phyloP scores from a whole-genome alignment of 2,113 vertebrate genomes.

The Trogon surrucura region DNA sequence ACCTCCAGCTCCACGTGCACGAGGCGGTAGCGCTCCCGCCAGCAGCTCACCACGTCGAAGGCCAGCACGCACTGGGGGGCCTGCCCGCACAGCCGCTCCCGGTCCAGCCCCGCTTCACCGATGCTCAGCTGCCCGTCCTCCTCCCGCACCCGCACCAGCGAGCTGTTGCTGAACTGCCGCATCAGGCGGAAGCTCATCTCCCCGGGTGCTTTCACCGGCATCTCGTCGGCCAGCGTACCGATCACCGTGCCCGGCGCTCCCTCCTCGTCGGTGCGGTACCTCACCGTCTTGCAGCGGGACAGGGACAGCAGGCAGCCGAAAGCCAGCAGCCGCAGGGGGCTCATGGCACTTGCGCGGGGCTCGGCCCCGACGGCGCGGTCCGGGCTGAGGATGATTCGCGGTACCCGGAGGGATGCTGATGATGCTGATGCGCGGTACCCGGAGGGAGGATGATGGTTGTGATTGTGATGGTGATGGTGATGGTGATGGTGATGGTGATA shows the following conservation, averaged over 20 bases:
- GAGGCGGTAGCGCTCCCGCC: slow-evolving; percentile 89
- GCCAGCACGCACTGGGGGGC: slow-evolving; percentile 87
- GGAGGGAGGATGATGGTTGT: too few relatives aligned
- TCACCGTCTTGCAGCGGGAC: slow-evolving; percentile 84
- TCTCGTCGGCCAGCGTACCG: slow-evolving; percentile 91
- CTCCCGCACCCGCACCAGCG: slow-evolving; percentile 89
- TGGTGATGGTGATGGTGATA: too few relatives aligned
- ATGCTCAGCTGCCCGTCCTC: slow-evolving; percentile 90
- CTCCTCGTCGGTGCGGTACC: slow-evolving; percentile 91
- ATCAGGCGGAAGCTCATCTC: slow-evolving; percentile 92
- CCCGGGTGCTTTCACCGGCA: slow-evolving; percentile 85
- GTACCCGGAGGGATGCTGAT: too few relatives aligned
- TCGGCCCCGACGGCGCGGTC: neutral
- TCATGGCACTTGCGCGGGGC: slow-evolving; percentile 53
- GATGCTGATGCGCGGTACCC: too few relatives aligned
- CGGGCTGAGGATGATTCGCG: neutral
- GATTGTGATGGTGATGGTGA: too few relatives aligned
- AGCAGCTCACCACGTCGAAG: slow-evolving; percentile 94
- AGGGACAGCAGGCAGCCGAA: slow-evolving; percentile 72
- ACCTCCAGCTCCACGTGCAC: slow-evolving; percentile 96
- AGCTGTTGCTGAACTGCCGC: slow-evolving; percentile 91
- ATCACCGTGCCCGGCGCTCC: slow-evolving; percentile 90
- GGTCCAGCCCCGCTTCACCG: slow-evolving; percentile 88
- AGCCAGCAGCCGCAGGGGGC: slow-evolving; percentile 63
- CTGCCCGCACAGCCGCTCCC: slow-evolving; percentile 89